Evolutionary conservation across 1,140 invertebrate species (phyloP).

Genomic region (Dinothrombium tinctorium): DNA sequence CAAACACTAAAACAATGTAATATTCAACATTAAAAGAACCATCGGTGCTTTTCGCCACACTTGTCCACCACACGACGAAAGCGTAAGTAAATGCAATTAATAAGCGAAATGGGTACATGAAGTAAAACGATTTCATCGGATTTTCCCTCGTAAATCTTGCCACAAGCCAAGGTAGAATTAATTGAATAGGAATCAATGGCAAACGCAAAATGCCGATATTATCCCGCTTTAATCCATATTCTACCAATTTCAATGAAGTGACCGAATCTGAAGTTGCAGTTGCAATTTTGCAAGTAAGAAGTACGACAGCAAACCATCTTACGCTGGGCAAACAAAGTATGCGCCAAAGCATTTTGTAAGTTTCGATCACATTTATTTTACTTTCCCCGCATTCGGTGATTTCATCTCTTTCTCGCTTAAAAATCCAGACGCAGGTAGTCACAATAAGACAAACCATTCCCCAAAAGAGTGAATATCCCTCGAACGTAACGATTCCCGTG

Average conservation of each 20-base stretch:
- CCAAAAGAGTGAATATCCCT: constrained; percentile 56
- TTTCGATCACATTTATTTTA: constrained; percentile 38
- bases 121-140: constrained; percentile 37
- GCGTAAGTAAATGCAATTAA: constrained; percentile 60
- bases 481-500: constrained; percentile 55
- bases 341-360: constrained; percentile 56
- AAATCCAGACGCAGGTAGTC: constrained; percentile 68
- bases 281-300: constrained; percentile 78
- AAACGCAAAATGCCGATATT: constrained; percentile 71
- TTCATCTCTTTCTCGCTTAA: constrained; percentile 52
- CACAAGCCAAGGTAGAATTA: constrained; percentile 68
- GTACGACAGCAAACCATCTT: constrained; percentile 39
- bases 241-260: constrained; percentile 77
- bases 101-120: constrained; percentile 29
- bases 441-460: constrained; percentile 67
- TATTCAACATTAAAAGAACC: constrained; percentile 48
- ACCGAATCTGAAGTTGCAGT: constrained; percentile 90
- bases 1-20: constrained; percentile 45
- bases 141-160: constrained; percentile 62
- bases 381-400: not conserved
- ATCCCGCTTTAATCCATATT: constrained; percentile 84
- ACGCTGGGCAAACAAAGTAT: constrained; percentile 66
- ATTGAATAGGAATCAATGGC: constrained; percentile 79
- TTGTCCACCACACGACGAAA: constrained; percentile 57
- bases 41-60: constrained; percentile 30